Evolutionary conservation across 2,113 vertebrate genomes (phyloP).

Genomic region (crab-eating macaque (Macaca fascicularis)): DNA sequence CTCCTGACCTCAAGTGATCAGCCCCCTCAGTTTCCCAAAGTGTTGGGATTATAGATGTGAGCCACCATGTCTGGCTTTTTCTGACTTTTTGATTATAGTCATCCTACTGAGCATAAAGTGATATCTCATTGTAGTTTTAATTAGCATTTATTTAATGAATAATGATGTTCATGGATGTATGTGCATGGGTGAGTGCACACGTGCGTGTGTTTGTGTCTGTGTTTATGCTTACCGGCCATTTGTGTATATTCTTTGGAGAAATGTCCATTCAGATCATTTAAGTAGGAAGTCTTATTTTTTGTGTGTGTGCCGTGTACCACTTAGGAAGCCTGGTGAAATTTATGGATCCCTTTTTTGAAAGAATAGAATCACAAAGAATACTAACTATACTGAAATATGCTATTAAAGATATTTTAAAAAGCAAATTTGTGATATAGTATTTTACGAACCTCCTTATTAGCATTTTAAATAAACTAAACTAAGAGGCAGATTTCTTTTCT

Average conservation of each 20-base stretch:
- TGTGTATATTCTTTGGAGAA: background rate
- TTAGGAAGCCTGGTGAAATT: background rate
- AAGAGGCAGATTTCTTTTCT: no score
- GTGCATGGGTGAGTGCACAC: no score
- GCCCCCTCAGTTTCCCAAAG: no score
- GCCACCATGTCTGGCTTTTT: no score
- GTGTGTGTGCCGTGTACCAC: background rate
- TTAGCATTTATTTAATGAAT: background rate
- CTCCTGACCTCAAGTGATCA: no score
- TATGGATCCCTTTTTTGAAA: background rate
- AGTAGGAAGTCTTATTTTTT: background rate
- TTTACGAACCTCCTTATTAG: background rate
- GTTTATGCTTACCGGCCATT: background rate
- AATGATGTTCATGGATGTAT: no score
- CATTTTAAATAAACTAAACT: background rate
- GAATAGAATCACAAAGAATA: background rate
- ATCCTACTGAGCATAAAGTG: background rate
- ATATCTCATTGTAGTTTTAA: background rate
- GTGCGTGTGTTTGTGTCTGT: background rate
- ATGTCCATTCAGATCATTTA: background rate
- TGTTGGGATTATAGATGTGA: no score
- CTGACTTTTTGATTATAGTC: background rate
- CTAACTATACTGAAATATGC: background rate
- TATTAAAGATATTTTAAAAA: background rate
- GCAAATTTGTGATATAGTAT: background rate